phyloP scores from a whole-genome alignment of 1,140 invertebrate genomes.

The Goniozus legneri region DNA sequence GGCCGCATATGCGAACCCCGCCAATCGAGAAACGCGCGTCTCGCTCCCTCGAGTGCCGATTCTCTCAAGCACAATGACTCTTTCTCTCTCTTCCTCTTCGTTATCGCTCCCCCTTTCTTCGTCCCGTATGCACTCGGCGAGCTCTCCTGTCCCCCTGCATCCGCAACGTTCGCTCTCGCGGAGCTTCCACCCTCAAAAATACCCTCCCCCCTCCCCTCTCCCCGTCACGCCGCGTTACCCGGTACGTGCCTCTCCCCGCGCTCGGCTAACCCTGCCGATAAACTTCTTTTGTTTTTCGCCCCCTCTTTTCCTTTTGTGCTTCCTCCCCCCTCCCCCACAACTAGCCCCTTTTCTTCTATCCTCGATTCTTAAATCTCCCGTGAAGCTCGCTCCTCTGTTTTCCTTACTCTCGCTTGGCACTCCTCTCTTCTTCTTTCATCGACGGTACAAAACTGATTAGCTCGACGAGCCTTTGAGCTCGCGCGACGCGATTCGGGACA shows the following conservation, averaged over 20 bases:
- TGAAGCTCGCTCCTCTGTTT: background rate
- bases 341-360: background rate
- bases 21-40: constrained; percentile 20
- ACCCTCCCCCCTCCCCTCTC: background rate
- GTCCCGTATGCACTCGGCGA: too few relatives aligned
- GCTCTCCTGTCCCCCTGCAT: constrained; percentile 4
- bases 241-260: constrained; percentile 7
- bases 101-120: constrained; percentile 13
- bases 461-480: too few relatives aligned
- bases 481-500: too few relatives aligned
- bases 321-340: background rate
- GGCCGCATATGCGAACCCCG: constrained; percentile 17
- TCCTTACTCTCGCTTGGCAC: background rate
- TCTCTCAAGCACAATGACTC: constrained; percentile 40
- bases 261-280: constrained; percentile 21
- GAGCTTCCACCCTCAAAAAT: background rate
- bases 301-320: constrained; percentile 13
- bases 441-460: too few relatives aligned
- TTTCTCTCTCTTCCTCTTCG: constrained; percentile 23
- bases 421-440: constrained; percentile 13
- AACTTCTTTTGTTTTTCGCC: constrained; percentile 35
- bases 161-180: background rate
- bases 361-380: background rate
- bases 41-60: constrained; percentile 24
- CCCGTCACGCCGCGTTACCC: constrained; percentile 6